Percentiles rank a stretch among this genome's conserved stretches.
These are phyloP conservation scores for Trissolcus basalis DNA, from an alignment of 1,140 invertebrate genomes.

Conservation along the genomic window DNA sequence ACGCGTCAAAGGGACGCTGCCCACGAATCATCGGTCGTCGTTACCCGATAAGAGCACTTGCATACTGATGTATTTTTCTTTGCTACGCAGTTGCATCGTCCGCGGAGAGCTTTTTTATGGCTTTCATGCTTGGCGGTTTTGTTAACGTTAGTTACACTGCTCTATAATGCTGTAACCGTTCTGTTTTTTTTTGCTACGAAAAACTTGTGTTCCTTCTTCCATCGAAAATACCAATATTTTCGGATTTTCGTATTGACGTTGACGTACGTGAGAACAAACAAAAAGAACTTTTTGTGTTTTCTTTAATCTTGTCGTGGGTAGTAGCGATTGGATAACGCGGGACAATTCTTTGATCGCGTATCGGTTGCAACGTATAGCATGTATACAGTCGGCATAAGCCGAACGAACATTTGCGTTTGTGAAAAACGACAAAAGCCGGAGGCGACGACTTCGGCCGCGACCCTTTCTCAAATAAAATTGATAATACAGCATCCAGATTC, in stretches of 20 bases:
- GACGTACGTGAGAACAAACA: no score
- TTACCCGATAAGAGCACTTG: conserved; percentile 46
- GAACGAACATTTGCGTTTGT: conserved; percentile 47
- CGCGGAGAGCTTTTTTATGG: conserved; percentile 36
- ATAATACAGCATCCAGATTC: conserved; percentile 63
- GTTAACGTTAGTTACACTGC: no score
- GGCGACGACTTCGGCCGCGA: conserved; percentile 58
- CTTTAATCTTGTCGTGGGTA: neutral
- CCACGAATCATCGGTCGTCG: conserved; percentile 49
- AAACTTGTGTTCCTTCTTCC: no score
- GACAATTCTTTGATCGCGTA: conserved; percentile 58
- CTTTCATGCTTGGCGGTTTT: conserved; percentile 18
- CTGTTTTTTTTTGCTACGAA: no score
- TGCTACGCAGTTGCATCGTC: conserved; percentile 34
- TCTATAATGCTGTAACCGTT: no score
- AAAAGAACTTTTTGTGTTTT: no score
- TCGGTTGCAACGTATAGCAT: conserved; percentile 42
- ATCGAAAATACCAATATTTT: no score
- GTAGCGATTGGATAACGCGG: conserved; percentile 55
- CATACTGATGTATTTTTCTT: conserved; percentile 39
- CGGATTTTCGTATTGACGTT: no score
- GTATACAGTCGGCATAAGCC: conserved; percentile 34
- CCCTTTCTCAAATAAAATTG: conserved; percentile 71
- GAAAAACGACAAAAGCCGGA: conserved; percentile 47
- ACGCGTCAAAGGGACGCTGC: conserved; percentile 49